Base-by-base conservation (phyloP, 2,797 vertebrate species). In the Triplophysa yarkandensis region DNA sequence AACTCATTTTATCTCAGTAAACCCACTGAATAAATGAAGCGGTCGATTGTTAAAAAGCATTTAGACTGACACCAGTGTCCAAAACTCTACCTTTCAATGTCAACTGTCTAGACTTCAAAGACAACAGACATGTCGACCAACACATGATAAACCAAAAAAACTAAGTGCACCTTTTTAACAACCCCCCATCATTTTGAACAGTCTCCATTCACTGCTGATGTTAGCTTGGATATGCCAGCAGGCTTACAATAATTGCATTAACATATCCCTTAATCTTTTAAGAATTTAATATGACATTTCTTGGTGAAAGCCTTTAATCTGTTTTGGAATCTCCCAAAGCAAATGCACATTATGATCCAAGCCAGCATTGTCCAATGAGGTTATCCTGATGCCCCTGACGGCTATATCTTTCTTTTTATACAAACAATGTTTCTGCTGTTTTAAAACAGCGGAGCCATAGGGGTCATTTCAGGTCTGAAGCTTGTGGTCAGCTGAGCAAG, bases 211-310 rank as follows among this genome's bases (percentile, higher is more conserved):
- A 57, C 0, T n/a, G 27, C 54, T 19, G 55, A 58, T 32, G 28
- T 48, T 62, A 10, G 21, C 14, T 52, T 71, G 9, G 34, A 50
- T 71, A 62, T 62, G 23, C 30, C 58, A 62, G 17, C 17, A 62
- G 58, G 57, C 44, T 71, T 62, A 71, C 30, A 50, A 50, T 71
- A 28, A 52, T 62, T 50, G 30, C 69, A 62, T 62, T 62, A 71
- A 62, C 57, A 58, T 58, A 17, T 71, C 16, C 6, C 58, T 61
- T 62, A 71, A 71, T 71, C 69, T 71, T 71, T 71, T 71, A 71
- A 71, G 44, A 39, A 28, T 71, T 62, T 66, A 58, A 62, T 28
- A 71, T 77, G 60, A 28, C 60, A 65, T 39, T 54, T 57, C 41
- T 44, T 58, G 21, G 21, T 66, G 13, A 66, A 66, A 63, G 75